phyloP scores from a whole-genome alignment of 2,888 invertebrate species.

The Barypeithes pellucidus region DNA sequence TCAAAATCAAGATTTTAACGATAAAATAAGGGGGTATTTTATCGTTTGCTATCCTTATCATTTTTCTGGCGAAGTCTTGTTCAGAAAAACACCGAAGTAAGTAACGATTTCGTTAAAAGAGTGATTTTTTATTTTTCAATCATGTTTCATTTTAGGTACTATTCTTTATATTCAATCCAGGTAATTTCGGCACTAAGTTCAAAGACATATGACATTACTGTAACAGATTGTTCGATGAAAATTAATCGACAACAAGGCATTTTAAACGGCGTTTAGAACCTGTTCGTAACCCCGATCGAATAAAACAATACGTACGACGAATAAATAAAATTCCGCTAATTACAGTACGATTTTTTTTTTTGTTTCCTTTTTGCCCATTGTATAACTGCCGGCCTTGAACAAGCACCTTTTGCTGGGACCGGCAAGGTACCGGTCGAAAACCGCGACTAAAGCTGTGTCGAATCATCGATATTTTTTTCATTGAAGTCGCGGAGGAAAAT shows the following conservation, averaged over 20 bases:
- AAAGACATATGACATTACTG: no score
- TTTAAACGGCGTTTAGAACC: background rate
- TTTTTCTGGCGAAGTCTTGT: no score
- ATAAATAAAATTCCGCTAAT: constrained; percentile 13
- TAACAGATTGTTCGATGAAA: background rate
- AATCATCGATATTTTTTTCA: background rate
- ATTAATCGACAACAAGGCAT: no score
- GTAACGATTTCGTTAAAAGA: no score
- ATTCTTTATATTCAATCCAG: no score
- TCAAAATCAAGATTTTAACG: no score
- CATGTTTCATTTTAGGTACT: no score
- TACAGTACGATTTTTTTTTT: constrained; percentile 5
- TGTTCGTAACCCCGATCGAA: constrained; percentile 4
- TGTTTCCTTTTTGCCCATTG: constrained; percentile 19
- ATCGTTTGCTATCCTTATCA: no score
- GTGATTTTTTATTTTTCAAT: no score
- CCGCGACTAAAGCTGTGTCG: constrained; percentile 4
- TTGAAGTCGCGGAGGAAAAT: background rate
- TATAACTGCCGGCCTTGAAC: constrained; percentile 24
- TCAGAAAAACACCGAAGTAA: no score
- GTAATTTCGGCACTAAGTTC: no score
- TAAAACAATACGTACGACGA: background rate
- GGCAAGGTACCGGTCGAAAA: constrained; percentile 9
- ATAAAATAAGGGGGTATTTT: no score
- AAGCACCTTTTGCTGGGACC: constrained; percentile 16